Evolutionary conservation across 2,797 vertebrate genomes (phyloP), one percentile per base, ranked within the genome.

Genomic region (Martes flavigula): DNA sequence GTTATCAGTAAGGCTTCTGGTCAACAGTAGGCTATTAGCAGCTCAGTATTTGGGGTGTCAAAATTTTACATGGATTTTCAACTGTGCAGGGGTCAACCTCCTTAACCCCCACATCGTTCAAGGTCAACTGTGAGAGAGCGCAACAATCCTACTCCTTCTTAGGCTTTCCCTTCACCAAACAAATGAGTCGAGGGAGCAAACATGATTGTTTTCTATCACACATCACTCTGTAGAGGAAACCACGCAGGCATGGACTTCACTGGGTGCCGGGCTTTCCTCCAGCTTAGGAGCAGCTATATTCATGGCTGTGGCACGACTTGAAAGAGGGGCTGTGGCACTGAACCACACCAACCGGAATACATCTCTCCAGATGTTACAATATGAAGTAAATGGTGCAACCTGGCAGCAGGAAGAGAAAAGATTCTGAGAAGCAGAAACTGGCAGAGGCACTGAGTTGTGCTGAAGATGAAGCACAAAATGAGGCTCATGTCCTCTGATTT

Each of bases 331-430:
- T 87, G 6, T 14, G 21, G 23, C 35, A 40, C 43, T 86, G 75
- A 87, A 58, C 8, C 10, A 32, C 2, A 84, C 20, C 23, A 62
- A 70, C 90, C n/a, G 23, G 92, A 82, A 17, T 23, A 7, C n/a
- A 1, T 73, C 43, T 91, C 51, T 87, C 9, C 46, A 27, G 54
- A 54, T n/a, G 56, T 40, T 51, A 23, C 75, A 81, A 32, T 11
- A 46, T 4, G 5, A n/a, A 78, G 1, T 48, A 32, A 66, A 81
- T 3, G 1, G 9, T 13, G 20, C 0, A 54, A 2, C 1, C 62
- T 25, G 10, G 40, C 10, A 75, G 46, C 30, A 48, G 11, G 30
- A 66, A 86, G 21, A 91, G 79, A 40, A 87, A 86, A 48, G 25
- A 62, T 62, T 64, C 48, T 32, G 43, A 46, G 54, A 77, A 62